Conservation (phyloP, 2,797 vertebrate species). For the Argentina silus region DNA sequence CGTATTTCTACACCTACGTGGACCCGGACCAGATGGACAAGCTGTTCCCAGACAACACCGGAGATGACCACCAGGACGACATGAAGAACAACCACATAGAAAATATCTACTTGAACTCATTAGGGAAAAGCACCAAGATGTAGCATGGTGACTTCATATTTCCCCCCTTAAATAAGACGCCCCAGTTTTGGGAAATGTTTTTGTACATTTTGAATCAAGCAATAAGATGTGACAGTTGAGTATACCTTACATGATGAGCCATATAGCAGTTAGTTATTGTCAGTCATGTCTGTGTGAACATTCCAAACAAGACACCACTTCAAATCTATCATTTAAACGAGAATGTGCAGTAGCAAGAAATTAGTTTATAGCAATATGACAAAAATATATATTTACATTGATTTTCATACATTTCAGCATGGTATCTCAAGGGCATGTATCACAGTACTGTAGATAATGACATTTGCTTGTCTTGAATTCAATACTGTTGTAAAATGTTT, state of each 20-base stretch:
- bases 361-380: no score
- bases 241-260: background rate
- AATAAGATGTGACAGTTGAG: background rate
- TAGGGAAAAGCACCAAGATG: conserved; percentile 55
- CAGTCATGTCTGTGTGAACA: conserved; percentile 7
- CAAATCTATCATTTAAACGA: no score
- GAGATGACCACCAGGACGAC: conserved; percentile 35
- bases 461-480: background rate
- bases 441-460: no score
- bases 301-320: background rate
- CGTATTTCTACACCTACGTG: conserved; percentile 87
- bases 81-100: conserved; percentile 28
- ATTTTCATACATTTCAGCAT: no score
- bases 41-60: conserved; percentile 38
- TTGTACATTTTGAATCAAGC: conserved; percentile 19
- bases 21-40: conserved; percentile 75
- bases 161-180: background rate
- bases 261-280: background rate
- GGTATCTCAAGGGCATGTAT: background rate
- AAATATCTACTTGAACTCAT: conserved; percentile 19
- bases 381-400: no score
- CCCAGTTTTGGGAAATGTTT: background rate
- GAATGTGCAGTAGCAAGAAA: no score
- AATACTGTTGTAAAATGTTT: background rate
- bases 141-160: conserved; percentile 38